Percentiles rank a stretch among this genome's conserved stretches.
phyloP scores from a whole-genome alignment of 2,888 invertebrate species.

The Gastracanthus pulcherrimus region DNA sequence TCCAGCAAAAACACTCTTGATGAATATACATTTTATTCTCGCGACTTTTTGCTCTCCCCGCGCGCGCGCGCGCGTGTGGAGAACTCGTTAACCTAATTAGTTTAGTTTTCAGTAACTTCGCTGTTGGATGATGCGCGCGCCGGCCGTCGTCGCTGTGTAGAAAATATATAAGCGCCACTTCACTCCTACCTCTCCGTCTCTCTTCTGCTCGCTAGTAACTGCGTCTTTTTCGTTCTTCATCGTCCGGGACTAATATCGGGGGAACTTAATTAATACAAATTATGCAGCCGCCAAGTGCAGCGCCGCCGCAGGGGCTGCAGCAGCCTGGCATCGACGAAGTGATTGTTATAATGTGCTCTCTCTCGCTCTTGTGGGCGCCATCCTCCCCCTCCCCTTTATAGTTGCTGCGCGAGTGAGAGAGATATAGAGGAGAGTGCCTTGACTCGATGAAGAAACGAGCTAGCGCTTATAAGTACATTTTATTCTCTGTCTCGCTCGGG shows the following conservation, averaged over 20 bases:
- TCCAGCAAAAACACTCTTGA: not conserved
- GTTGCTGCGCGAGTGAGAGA: not conserved
- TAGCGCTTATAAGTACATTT: not conserved
- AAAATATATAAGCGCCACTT: constrained; percentile 8
- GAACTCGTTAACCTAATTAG: constrained; percentile 61
- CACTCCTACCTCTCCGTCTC: not conserved
- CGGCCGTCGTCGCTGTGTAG: too few relatives aligned
- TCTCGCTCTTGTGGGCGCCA: not conserved
- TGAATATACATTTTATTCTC: not conserved
- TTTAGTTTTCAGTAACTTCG: constrained; percentile 54
- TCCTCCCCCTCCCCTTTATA: not conserved
- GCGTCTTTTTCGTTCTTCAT: constrained; percentile 34
- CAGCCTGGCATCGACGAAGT: constrained; percentile 20
- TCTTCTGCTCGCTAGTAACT: constrained; percentile 13
- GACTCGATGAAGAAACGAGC: constrained; percentile 11
- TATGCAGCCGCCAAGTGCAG: constrained; percentile 43
- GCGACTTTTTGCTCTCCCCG: not conserved
- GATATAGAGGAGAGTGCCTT: too few relatives aligned
- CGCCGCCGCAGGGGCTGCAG: not conserved
- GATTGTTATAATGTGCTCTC: constrained; percentile 37
- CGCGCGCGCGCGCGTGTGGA: not conserved
- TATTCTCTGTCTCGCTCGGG: not conserved
- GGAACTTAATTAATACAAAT: constrained; percentile 55
- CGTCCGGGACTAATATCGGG: constrained; percentile 26
- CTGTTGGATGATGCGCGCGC: constrained; percentile 10